Base-by-base conservation (phyloP, 2,888 invertebrate species). In the Lepeophtheirus nordmannii region DNA sequence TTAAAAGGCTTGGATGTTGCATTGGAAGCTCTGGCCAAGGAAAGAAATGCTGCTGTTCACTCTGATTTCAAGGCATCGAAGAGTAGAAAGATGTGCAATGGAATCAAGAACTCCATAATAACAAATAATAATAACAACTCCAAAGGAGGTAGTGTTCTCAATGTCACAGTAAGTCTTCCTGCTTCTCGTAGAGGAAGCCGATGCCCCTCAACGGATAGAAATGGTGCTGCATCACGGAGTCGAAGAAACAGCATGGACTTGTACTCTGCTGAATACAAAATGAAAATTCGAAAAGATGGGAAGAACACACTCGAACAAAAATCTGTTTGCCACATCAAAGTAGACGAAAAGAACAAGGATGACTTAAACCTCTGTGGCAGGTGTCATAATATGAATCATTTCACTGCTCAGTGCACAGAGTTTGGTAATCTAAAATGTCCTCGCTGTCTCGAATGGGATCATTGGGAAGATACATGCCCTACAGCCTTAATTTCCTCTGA, bases 401-500 rank as follows among this genome's bases (percentile, higher is more conserved):
- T 38, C 9, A 58, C 53, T 11, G 30, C 30, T 11, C 22, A 20
- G 10, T 66, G 66, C 40, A 53, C 17, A 10, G 66, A 66, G 46
- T 66, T 58, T 17, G 60, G 30, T 10, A 37, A 66, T 38, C 59
- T 60, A 12, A n/a, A 39, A 20, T 66, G 66, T 40, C 66, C 66
- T 22, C 20, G 66, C 11, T 66, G 66, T 17, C 38, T 66, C 3
- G 37, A 58, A 20, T 66, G 66, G 66, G 66, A 60, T 12, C 66
- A 66, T 60, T 66, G 66, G 66, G 60, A 60, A 39, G 66, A 66
- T 61, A 38, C 66, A 10, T 66, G 66, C 37, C 60, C 60, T 10
- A 63, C 56, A 17, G 37, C n/a, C 37, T 37, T 61, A 9, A 61
- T 61, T n/a, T 46, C 53, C 8, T 5, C 53, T 2, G 53, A 46